Base-by-base conservation (phyloP, 2,113 vertebrate species). In the Mus pahari region DNA sequence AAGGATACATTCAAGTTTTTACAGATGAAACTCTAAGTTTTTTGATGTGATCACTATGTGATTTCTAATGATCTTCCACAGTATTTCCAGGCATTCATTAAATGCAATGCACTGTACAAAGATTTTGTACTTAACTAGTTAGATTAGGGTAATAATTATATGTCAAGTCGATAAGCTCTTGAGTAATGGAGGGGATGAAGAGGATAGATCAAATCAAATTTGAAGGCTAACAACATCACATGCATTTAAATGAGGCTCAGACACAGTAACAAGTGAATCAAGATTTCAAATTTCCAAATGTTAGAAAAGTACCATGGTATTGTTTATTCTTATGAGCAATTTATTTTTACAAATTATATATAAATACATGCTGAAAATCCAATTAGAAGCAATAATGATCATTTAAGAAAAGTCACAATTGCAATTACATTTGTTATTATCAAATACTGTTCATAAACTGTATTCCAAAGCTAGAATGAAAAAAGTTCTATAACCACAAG, bases 111-210 rank as follows among this genome's bases (percentile, higher is more conserved):
- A 66, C 28, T 87, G 33, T 68, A n/a, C 19, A 95, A 96, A 95
- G 62, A 95, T 95, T 94, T 96, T 94, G 48, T 39, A 83, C 78
- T 96, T 94, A 86, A 71, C 5, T 22, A 91, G 55, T 74, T 94
- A 91, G 82, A 95, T 97, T 95, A 96, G 86, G 42, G 39, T 95
- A 95, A 88, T 94, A 94, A 97, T 95, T 97, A 64, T 19, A 91
- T 96, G 93, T 91, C 93, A 97, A 83, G n/a, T 83, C 39, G 39
- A 95, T 91, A 97, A 91, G 89, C 81, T 89, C 60, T 88, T 96
- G 66, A 97, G 86, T 96, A 94, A 97, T 93, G 83, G 91, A 87
- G 28, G 3, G 89, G 31, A 94, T 91, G 28, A 94, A 89, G 48
- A 91, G 31, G 12, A 68, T 39, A 95, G 86, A 86, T 81, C 71